Evolutionary conservation across 2,113 vertebrate species (phyloP), one percentile per base, ranked within the genome.

Genomic region (Rhinopomastus cyanomelas): DNA sequence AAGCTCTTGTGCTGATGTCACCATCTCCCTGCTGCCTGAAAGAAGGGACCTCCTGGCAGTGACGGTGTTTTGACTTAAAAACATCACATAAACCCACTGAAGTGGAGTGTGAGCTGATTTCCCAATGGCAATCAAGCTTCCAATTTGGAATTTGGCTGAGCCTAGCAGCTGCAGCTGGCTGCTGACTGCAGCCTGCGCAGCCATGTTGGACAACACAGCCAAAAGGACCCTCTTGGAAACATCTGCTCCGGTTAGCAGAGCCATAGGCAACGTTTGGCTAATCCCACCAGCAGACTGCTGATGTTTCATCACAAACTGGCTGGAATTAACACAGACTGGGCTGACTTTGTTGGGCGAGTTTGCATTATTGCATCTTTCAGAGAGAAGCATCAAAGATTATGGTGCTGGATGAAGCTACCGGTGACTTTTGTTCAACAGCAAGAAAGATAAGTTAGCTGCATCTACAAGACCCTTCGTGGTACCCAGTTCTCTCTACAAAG

Each of bases 61-160:
- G 75, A 79, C 2, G 5, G 26, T 88, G 73, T 85, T 95, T 79
- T 90, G 81, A 84, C 67, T 92, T 69, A 46, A 89, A 94, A 88
- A 69, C 72, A 42, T 42, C 53, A 88, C 81, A 87, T 90, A 36
- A 93, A 81, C 64, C 79, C 46, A 20, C 62, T 85, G 64, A 87
- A 85, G 15, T 64, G 30, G 53, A 65, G 59, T 37, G 69, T 46
- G 51, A 87, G 78, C 67, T 93, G 11, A 65, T 82, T 81, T 90
- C 78, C 71, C 64, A 73, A 21, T 80, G 64, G 82, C 85, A 90
- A 64, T 72, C 84, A 82, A 92, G 91, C 59, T 85, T 72, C 44
- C 52, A 1, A 56, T 68, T 53, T 68, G 44, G 44, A 52, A 68
- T 87, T 85, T 91, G 93, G 85, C 55, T 94, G 71, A 81, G 39